Conservation (phyloP, 2,113 vertebrate genomes). For the Lophura nycthemera region DNA sequence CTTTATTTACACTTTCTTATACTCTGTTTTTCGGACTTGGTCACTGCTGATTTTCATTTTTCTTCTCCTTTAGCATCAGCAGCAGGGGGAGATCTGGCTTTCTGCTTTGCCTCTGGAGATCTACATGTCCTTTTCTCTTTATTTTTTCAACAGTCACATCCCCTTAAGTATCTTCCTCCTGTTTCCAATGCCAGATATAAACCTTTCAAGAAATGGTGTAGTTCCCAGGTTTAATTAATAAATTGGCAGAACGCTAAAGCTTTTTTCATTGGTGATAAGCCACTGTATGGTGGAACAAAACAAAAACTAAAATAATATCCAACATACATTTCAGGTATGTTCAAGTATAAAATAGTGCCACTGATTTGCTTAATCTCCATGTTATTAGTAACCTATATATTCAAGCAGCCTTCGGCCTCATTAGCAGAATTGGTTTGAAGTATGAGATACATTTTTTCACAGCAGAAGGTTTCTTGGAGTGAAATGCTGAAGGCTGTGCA, state of each 20-base stretch:
- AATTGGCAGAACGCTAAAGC: not conserved
- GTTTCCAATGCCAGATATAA: not conserved
- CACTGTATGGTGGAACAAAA: not conserved
- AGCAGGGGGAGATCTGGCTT: not conserved
- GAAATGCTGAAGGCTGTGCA: rapidly evolving
- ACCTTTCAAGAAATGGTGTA: not conserved
- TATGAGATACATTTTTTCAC: not conserved
- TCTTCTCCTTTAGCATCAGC: not conserved
- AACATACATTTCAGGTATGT: not conserved
- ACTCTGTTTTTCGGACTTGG: not conserved
- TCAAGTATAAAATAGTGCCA: not conserved
- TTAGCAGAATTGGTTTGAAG: not conserved
- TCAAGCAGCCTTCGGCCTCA: not conserved
- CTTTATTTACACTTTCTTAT: not conserved
- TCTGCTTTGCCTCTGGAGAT: not conserved
- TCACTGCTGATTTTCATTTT: not conserved
- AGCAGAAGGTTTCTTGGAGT: not conserved
- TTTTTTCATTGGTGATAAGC: not conserved
- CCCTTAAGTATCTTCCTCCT: not conserved
- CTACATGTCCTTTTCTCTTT: not conserved
- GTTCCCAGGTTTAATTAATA: not conserved
- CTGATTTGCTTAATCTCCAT: not conserved
- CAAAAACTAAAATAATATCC: not conserved
- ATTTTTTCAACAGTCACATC: not conserved
- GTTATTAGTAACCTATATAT: not conserved